Percentiles rank a stretch among this genome's conserved stretches.
phyloP scores from a whole-genome alignment of 2,888 invertebrate species.

The Physocephala rufipes region DNA sequence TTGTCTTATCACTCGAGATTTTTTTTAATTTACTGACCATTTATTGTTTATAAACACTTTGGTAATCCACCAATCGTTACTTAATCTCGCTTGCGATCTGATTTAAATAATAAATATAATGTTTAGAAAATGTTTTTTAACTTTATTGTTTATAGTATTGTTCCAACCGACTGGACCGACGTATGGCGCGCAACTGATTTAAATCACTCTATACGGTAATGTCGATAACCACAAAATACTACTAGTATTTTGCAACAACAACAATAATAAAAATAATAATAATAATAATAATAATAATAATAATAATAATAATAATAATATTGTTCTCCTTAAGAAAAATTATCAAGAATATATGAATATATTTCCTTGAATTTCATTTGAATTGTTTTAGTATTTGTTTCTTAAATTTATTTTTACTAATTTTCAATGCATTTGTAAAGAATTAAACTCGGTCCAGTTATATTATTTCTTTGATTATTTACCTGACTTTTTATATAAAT shows the following conservation, averaged over 20 bases:
- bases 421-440: no score
- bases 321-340: neutral
- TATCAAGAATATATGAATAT: no score
- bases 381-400: neutral
- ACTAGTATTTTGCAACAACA: neutral
- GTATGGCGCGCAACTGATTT: conserved; percentile 12
- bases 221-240: no score
- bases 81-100: no score
- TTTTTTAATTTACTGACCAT: neutral
- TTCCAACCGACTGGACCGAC: conserved; percentile 23
- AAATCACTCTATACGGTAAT: conserved; percentile 2
- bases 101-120: no score
- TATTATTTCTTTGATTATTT: no score
- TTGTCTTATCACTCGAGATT: neutral
- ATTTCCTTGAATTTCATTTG: neutral
- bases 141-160: neutral
- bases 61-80: no score
- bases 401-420: no score
- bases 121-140: neutral
- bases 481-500: no score
- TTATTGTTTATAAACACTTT: no score
- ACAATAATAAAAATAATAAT: neutral
- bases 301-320: neutral
- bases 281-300: neutral
- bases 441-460: no score